phyloP scores from a whole-genome alignment of 2,888 invertebrate species.

The Xylocampa areola region DNA sequence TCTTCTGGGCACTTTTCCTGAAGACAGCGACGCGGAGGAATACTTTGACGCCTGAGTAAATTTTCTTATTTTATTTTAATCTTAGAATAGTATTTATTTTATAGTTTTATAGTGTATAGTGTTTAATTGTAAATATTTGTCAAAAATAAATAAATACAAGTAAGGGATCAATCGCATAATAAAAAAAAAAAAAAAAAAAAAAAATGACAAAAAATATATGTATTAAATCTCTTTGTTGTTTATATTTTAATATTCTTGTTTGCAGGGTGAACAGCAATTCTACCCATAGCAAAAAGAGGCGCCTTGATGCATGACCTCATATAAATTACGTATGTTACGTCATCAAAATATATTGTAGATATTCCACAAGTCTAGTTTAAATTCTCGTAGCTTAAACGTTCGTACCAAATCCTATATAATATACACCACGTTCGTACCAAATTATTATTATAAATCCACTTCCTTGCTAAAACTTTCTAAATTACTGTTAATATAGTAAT shows the following conservation, averaged over 20 bases:
- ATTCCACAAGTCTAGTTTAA: background rate
- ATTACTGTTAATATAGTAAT: conserved; percentile 25
- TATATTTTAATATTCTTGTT: conserved; percentile 14
- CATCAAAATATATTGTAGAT: conserved; percentile 1
- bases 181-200: too few species aligned
- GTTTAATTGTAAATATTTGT: too few species aligned
- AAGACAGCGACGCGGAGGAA: too few species aligned
- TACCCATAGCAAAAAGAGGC: conserved; percentile 10
- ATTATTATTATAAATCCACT: background rate
- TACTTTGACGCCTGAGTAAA: too few species aligned
- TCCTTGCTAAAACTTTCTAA: conserved; percentile 35
- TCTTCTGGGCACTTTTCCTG: too few species aligned
- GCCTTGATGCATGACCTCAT: conserved; percentile 11
- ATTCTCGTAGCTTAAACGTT: background rate
- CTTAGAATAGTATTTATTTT: too few species aligned
- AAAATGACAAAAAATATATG: too few species aligned
- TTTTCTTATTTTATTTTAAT: too few species aligned
- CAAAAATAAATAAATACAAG: too few species aligned
- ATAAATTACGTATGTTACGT: conserved; percentile 9
- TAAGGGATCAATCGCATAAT: too few species aligned
- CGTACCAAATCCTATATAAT: background rate
- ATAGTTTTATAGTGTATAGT: too few species aligned
- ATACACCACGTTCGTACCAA: background rate
- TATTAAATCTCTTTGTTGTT: too few species aligned
- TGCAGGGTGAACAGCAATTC: conserved; percentile 6